phyloP scores from a whole-genome alignment of 2,888 invertebrate genomes.

The Trissolcus japonicus region DNA sequence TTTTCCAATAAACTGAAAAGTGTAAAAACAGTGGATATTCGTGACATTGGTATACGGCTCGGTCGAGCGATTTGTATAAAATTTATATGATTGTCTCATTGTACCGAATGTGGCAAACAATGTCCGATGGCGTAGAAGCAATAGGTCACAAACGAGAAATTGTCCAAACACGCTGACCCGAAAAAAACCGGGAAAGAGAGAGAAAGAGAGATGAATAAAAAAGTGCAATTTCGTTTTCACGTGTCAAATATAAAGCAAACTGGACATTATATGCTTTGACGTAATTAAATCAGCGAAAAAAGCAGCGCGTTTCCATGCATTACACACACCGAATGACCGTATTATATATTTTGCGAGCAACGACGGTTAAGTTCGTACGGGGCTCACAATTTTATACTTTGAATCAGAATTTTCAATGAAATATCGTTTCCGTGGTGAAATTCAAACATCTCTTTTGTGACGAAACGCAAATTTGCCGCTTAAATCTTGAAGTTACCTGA shows the following conservation, averaged over 20 bases:
- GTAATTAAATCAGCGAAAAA: no score
- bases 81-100: constrained; percentile 30
- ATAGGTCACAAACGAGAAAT: not conserved
- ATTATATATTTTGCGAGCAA: no score
- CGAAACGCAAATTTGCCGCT: no score
- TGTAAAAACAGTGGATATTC: constrained; percentile 9
- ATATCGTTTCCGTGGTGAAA: not conserved
- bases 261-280: constrained; percentile 25
- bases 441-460: no score
- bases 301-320: no score
- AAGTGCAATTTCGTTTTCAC: not conserved
- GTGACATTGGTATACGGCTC: constrained; percentile 15
- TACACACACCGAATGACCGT: no score
- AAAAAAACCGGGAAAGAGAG: not conserved
- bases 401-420: constrained; percentile 14
- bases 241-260: constrained; percentile 9
- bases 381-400: constrained; percentile 1
- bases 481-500: not conserved
- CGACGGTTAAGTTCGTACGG: no score
- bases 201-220: not conserved
- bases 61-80: constrained; percentile 17
- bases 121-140: constrained; percentile 9
- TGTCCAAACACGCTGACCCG: constrained; percentile 15
- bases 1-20: constrained; percentile 7
- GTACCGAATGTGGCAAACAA: constrained; percentile 22